Evolutionary conservation across 2,797 vertebrate species (phyloP).

Genomic region (Typhlichthys eigenmanni): DNA sequence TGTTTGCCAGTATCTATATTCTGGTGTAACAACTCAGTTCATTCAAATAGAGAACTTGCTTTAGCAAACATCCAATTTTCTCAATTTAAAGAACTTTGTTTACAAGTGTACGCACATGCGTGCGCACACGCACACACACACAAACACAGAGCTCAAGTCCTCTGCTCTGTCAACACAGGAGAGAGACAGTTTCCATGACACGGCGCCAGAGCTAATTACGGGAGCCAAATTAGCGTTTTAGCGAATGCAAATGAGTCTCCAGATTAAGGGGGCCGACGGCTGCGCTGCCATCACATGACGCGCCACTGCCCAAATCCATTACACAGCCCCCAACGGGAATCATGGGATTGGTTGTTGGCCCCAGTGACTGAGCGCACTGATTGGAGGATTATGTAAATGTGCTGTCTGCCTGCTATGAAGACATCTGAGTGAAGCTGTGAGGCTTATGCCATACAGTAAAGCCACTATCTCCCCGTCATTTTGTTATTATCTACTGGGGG

Average conservation of each 20-base stretch:
- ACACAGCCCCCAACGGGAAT: slow-evolving; percentile 35
- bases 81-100: not conserved
- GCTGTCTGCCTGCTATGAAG: slow-evolving; percentile 24
- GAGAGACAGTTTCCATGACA: slow-evolving; percentile 30
- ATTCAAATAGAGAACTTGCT: no score
- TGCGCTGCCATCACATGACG: slow-evolving; percentile 24
- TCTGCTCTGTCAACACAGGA: slow-evolving; percentile 16
- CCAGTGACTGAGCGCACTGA: slow-evolving; percentile 31
- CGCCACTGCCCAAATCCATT: slow-evolving; percentile 40
- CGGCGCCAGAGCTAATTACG: slow-evolving; percentile 46
- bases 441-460: slow-evolving; percentile 2
- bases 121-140: not conserved
- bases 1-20: no score
- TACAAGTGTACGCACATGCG: not conserved
- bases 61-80: no score
- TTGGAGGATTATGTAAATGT: slow-evolving; percentile 44
- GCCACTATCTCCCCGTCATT: slow-evolving; percentile 24
- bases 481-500: slow-evolving; percentile 10
- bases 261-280: slow-evolving; percentile 46
- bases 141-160: slow-evolving; percentile 5
- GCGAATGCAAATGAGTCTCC: slow-evolving; percentile 53
- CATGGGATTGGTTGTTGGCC: slow-evolving; percentile 39
- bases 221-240: slow-evolving; percentile 53
- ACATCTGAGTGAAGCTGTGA: slow-evolving; percentile 20
- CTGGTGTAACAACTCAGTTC: no score